These are phyloP conservation scores for Penaeus japonicus DNA, from an alignment of 1,140 invertebrate genomes.

Conservation along the genomic window DNA sequence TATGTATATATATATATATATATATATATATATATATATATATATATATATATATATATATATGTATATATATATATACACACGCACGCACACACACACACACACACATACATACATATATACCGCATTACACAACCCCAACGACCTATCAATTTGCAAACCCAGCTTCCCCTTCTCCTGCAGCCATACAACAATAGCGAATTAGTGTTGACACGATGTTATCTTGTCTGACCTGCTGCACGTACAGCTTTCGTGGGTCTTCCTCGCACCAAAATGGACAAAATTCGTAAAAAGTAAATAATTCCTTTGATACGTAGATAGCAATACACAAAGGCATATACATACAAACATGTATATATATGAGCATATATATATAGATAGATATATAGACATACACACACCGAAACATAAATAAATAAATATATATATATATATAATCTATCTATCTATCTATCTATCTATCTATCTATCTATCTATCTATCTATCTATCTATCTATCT, in stretches of 20 bases:
- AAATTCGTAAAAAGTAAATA: neutral
- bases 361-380: neutral
- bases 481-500: neutral
- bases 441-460: neutral
- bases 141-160: neutral
- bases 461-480: neutral
- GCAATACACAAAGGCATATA: neutral
- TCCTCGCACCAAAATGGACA: neutral
- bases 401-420: neutral
- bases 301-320: neutral
- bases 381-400: neutral
- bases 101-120: neutral
- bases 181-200: neutral
- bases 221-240: too few species aligned
- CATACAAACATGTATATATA: neutral
- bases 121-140: too few species aligned
- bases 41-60: constrained; percentile 6
- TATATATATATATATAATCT: neutral
- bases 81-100: neutral
- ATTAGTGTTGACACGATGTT: too few species aligned
- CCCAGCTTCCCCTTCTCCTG: neutral
- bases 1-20: neutral
- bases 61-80: neutral
- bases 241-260: neutral
- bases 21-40: neutral